Percentiles rank a stretch among this genome's conserved stretches.
These are phyloP conservation scores for Rhinogobio ventralis DNA, from an alignment of 2,797 vertebrate genomes.

Conservation along the genomic window DNA sequence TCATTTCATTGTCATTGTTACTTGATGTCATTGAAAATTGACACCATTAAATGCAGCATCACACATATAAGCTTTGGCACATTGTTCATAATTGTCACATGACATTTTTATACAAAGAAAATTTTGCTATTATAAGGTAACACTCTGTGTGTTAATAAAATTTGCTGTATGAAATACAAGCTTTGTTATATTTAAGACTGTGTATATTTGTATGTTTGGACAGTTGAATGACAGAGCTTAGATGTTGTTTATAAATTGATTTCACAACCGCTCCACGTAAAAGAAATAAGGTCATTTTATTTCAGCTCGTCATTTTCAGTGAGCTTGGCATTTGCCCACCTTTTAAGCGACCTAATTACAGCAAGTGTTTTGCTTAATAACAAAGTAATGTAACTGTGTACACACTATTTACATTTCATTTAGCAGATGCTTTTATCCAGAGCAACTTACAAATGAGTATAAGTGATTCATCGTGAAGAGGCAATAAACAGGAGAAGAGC, in stretches of 20 bases:
- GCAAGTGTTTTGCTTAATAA: background rate
- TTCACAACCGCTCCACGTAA: background rate
- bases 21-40: background rate
- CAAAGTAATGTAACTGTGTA: no score
- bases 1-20: background rate
- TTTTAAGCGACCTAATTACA: background rate
- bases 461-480: no score
- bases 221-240: background rate
- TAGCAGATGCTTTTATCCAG: no score
- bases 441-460: no score
- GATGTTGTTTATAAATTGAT: background rate
- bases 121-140: background rate
- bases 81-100: background rate
- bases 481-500: no score
- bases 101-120: background rate
- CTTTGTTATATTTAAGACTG: background rate
- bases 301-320: conserved; percentile 7
- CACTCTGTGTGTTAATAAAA: conserved; percentile 8
- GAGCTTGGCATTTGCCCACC: background rate
- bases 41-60: background rate
- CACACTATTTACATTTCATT: no score
- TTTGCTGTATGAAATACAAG: background rate
- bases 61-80: background rate
- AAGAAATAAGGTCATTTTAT: background rate
- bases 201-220: background rate